Evolutionary conservation across 2,888 invertebrate species (phyloP).

Genomic region (Drosophila neutralis): DNA sequence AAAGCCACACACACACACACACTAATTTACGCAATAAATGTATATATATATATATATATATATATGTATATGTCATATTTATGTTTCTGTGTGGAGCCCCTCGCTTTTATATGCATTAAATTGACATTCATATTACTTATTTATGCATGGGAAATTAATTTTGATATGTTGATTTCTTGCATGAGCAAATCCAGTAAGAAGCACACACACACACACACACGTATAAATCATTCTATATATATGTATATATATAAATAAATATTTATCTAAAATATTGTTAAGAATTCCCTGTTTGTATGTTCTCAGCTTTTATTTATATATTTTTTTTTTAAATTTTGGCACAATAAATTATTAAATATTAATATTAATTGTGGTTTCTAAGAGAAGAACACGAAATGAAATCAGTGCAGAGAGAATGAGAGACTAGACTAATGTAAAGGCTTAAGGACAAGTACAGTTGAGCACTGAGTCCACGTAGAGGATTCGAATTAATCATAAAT

Average conservation of each 20-base stretch:
- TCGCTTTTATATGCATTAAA: conserved; percentile 63
- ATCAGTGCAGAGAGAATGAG: neutral
- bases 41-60: conserved; percentile 8
- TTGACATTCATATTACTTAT: conserved; percentile 78
- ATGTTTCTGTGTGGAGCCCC: conserved; percentile 19
- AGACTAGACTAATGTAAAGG: neutral
- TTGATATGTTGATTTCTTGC: conserved; percentile 78
- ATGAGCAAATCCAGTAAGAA: conserved; percentile 61
- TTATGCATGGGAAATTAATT: conserved; percentile 79
- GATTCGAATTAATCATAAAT: conserved; percentile 3
- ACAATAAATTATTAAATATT: neutral
- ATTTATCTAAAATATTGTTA: neutral
- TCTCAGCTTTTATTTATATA: neutral
- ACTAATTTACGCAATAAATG: conserved; percentile 24
- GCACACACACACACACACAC: conserved; percentile 15
- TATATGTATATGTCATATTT: conserved; percentile 26
- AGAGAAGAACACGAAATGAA: neutral
- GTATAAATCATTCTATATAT: neutral
- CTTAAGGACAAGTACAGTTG: neutral
- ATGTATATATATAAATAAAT: neutral
- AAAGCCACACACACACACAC: conserved; percentile 23
- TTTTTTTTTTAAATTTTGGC: neutral
- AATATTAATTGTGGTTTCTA: neutral
- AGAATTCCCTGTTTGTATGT: neutral
- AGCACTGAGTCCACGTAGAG: neutral